phyloP scores from a whole-genome alignment of 1,140 invertebrate genomes.

The Neodiprion fabricii region DNA sequence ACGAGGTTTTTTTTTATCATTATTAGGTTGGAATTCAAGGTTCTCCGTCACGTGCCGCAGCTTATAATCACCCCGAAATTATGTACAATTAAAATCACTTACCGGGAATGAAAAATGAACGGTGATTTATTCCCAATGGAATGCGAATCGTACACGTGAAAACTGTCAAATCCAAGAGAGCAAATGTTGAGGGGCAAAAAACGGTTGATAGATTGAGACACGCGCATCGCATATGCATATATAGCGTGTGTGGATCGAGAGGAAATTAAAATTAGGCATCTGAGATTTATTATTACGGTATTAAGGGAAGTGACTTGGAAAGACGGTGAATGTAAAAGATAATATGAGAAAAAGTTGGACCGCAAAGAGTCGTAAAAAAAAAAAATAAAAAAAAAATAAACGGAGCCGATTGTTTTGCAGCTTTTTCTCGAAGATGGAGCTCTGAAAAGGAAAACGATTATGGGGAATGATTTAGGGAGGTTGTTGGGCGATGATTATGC shows the following conservation, averaged over 20 bases:
- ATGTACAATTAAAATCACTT: conserved; percentile 10
- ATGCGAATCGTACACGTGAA: background rate
- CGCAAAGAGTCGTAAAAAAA: background rate
- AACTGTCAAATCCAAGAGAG: background rate
- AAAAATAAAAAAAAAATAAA: too few species aligned
- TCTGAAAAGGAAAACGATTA: background rate
- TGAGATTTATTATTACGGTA: too few species aligned
- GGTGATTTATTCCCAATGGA: background rate
- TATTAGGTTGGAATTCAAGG: conserved; percentile 11
- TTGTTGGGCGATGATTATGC: background rate
- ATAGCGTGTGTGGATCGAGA: too few species aligned
- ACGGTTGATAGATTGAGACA: too few species aligned
- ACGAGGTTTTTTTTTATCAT: background rate
- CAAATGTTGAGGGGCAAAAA: too few species aligned
- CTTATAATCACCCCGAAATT: conserved; percentile 1
- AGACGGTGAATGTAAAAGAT: background rate
- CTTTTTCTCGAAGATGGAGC: background rate
- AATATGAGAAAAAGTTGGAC: background rate
- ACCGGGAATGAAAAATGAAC: background rate
- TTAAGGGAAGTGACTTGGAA: too few species aligned
- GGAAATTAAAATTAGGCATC: too few species aligned
- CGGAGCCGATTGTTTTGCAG: background rate
- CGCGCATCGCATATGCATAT: background rate
- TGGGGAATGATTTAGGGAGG: background rate
- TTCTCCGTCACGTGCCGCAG: conserved; percentile 5